Evolutionary conservation across 2,888 invertebrate species (phyloP), one percentile per base, ranked within the genome.

Genomic region (Callyntrura guangdongensis): DNA sequence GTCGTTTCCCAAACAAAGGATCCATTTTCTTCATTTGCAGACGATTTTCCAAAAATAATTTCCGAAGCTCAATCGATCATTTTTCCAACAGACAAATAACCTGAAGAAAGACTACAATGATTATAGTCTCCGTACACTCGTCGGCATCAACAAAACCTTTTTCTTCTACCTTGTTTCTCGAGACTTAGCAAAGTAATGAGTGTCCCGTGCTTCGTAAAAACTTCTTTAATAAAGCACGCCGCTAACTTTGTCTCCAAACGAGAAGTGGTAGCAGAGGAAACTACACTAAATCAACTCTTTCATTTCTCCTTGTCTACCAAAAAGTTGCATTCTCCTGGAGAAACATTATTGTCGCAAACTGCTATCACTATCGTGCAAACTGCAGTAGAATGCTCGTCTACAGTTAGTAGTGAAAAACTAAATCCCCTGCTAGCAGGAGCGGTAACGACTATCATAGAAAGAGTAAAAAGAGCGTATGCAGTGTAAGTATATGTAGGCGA

Each of bases 271-370:
- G 89, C 53, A 61, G 86, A 90, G 36, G 36, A 79, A 85, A 81
- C 47, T 72, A 81, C 86, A 90, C 85, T 90, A 90, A 90, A 90
- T 90, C 85, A 90, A 90, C 85, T 90, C 86, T 90, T 90, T 86
- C 81, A 36, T 86, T 74, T 20, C 67, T 59, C 45, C 36, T 53
- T 67, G 27, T 84, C 77, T 85, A 64, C 45, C 47, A 64, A 64
- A 25, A 36, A 45, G 20, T 47, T 82, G 17, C 49, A 25, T n/a
- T 67, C 6, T 27, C 67, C 36, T n/a, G 49, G 67, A 67, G 64
- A 61, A 81, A 59, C 36, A 20, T 81, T 25, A 85, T 72, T 85
- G 85, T 85, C 85, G 72, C 85, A 64, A 64, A 81, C 61, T 61
- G 45, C 83, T 83, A 83, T 67, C 81, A 61, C 61, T 61, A 77